Evolutionary conservation across 2,888 invertebrate species (phyloP), one percentile per base, ranked within the genome.

Genomic region (Eremobia ochroleuca): DNA sequence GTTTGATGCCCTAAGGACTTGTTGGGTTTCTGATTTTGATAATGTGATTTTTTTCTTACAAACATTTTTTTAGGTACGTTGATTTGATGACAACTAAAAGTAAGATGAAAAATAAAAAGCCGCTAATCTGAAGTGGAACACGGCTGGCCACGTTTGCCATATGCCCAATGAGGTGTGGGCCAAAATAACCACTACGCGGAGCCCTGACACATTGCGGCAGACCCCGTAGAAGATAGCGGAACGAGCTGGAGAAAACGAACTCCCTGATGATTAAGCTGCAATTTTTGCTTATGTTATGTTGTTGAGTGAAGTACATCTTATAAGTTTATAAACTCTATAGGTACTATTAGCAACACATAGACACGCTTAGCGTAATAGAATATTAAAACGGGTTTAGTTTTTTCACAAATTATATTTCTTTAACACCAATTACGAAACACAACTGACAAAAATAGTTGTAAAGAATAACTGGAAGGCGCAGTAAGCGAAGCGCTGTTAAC

Each of bases 401-500:
- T 58, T 58, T 3, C 6, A 6, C 1, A n/a, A 40, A 6, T 15
- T 5, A 55, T 43, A 18, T 31, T 79, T 28, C n/a, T 52, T 2
- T 49, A 55, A 34, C 21, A 72, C 31, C 59, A 71, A 71, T 84
- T 75, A 76, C 59, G 13, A 61, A 67, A 64, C n/a, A 46, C n/a
- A 83, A 72, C 62, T 77, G 74, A 73, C 59, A 6, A 75, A 85
- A 85, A 80, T 77, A 81, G 79, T 76, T 86, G 77, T 85, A 87
- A 82, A 89, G 77, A 77, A 72, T 80, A 81, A 86, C 87, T 90
- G 84, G 87, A 90, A 85, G 88, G 85, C 86, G 85, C 89, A 91
- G 89, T 87, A 89, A 89, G 87, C 91, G 85, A 81, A 88, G 89
- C 82, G 80, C 90, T 90, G 93, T 92, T 95, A 96, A 96, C 95